These are phyloP conservation scores for Rhogogaster chlorosoma DNA, from an alignment of 2,888 invertebrate species.

Conservation along the genomic window DNA sequence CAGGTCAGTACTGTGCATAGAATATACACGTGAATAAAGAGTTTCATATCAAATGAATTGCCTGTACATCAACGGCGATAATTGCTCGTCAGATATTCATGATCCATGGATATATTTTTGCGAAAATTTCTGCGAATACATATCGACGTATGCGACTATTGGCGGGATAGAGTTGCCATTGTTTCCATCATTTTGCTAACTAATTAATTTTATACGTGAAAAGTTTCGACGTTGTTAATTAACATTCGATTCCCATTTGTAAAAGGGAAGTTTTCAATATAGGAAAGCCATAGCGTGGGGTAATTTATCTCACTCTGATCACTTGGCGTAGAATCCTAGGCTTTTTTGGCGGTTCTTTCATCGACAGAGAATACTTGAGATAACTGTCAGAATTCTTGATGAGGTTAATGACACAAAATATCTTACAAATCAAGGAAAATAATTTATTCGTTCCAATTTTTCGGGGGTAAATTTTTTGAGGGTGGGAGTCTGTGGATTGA, in stretches of 20 bases:
- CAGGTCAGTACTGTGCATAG: not conserved
- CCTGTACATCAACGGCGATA: not conserved
- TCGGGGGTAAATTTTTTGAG: not conserved
- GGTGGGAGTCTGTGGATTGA: not conserved
- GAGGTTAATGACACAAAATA: no score
- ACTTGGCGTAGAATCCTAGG: no score
- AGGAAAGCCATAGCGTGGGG: no score
- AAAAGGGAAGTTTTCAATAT: no score
- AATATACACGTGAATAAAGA: not conserved
- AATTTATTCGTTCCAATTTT: not conserved
- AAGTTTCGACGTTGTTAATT: not conserved
- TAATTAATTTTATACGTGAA: not conserved
- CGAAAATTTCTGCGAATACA: not conserved
- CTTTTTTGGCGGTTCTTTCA: no score
- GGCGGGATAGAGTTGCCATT: not conserved
- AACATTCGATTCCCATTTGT: no score
- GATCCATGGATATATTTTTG: not conserved
- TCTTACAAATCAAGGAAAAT: no score
- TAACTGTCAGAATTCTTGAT: no score
- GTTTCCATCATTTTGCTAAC: not conserved
- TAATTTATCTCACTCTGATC: no score
- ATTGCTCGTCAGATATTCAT: not conserved
- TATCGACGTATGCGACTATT: not conserved
- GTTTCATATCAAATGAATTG: slow-evolving; percentile 9
- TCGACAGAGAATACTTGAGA: no score